These are phyloP conservation scores for Bombus superbus DNA, from an alignment of 1,140 invertebrate genomes.

Conservation along the genomic window DNA sequence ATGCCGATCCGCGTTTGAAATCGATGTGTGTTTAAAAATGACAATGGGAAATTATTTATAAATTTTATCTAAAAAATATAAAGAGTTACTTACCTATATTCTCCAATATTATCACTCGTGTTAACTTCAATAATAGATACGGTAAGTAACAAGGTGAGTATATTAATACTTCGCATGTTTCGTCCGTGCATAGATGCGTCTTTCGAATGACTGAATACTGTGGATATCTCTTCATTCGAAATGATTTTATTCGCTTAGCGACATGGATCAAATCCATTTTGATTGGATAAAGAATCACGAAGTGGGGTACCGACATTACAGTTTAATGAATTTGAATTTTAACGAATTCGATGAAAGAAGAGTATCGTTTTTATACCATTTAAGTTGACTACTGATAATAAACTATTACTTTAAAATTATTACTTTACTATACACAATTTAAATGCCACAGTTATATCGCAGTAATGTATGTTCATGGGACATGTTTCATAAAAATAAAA, in stretches of 20 bases:
- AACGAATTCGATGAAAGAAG: background rate
- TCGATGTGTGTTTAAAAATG: too few relatives aligned
- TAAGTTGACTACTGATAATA: background rate
- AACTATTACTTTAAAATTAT: background rate
- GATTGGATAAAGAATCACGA: constrained; percentile 43
- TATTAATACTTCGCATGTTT: constrained; percentile 50
- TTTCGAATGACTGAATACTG: constrained; percentile 55
- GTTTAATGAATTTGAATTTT: background rate
- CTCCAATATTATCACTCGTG: constrained; percentile 34
- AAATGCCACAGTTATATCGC: background rate
- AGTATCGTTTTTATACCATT: background rate
- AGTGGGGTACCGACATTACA: constrained; percentile 31
- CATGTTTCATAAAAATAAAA: background rate
- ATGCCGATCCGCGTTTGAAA: background rate
- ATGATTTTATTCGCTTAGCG: constrained; percentile 65
- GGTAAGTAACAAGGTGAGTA: constrained; percentile 62
- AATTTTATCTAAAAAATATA: background rate
- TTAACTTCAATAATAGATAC: constrained; percentile 48
- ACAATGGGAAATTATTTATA: background rate
- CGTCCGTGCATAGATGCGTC: constrained; percentile 43
- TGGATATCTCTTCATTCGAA: constrained; percentile 30
- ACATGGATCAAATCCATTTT: constrained; percentile 26
- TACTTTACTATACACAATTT: background rate
- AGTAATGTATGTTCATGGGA: background rate
- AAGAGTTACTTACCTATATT: constrained; percentile 41